Conservation (phyloP, 1,140 invertebrate genomes). For the Oncopodura yosiiana region DNA sequence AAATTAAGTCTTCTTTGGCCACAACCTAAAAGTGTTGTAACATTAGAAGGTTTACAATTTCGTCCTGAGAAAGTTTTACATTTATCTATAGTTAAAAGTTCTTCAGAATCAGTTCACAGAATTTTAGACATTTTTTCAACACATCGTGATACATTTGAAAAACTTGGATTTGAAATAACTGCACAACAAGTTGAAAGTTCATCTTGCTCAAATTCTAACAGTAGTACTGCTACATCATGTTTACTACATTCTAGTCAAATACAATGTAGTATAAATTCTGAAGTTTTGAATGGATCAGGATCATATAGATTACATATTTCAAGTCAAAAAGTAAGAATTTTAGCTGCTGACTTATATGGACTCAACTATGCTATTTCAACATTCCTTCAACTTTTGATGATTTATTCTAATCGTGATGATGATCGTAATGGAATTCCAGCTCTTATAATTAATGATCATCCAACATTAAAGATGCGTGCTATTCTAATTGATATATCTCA, state of each 20-base stretch:
- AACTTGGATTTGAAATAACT: constrained; percentile 34
- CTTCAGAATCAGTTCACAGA: constrained; percentile 45
- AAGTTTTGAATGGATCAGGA: constrained; percentile 33
- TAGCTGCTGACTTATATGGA: constrained; percentile 47
- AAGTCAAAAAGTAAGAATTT: constrained; percentile 41
- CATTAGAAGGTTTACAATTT: constrained; percentile 45
- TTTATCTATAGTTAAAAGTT: constrained; percentile 44
- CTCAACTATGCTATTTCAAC: constrained; percentile 54
- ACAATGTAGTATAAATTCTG: constrained; percentile 30
- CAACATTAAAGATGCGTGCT: constrained; percentile 49
- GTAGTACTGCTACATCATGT: constrained; percentile 18
- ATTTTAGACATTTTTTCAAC: constrained; percentile 46
- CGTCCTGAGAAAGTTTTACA: constrained; percentile 40
- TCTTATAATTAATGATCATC: constrained; percentile 54
- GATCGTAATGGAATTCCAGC: constrained; percentile 42
- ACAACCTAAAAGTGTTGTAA: constrained; percentile 50
- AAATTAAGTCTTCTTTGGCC: constrained; percentile 51
- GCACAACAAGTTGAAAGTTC: constrained; percentile 34
- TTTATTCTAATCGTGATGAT: constrained; percentile 43
- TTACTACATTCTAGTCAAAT: constrained; percentile 31
- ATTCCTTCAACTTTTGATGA: constrained; percentile 50
- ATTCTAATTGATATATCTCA: constrained; percentile 54
- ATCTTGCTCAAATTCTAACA: constrained; percentile 12
- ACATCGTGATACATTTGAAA: constrained; percentile 35
- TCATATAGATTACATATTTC: constrained; percentile 32